Evolutionary conservation across 2,888 invertebrate species (phyloP), one percentile per base, ranked within the genome.

Genomic region (Eupithecia subumbrata): DNA sequence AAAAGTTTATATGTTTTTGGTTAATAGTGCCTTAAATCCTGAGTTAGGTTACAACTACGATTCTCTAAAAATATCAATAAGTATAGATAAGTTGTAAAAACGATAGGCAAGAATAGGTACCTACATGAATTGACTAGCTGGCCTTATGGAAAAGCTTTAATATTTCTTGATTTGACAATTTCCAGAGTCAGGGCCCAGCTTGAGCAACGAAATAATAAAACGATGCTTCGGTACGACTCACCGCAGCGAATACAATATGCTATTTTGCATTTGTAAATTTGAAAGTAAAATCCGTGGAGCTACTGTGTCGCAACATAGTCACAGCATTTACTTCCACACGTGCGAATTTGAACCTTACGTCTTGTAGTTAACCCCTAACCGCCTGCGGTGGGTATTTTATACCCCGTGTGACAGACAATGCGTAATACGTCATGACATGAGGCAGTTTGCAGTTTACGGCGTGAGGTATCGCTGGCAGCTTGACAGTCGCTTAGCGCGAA

Each of bases 221-320:
- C 52, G 84, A 80, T 84, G 80, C 84, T 82, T 14, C 66, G 82
- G 83, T 86, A 85, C 83, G 85, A 84, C 84, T 87, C 83, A 85
- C 89, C 86, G 82, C 85, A 83, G 79, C 85, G 87, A 91, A 91
- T 86, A 93, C 94, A 94, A 94, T 94, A 89, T 90, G 90, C 92
- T 90, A 91, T 94, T 93, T 90, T 88, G 87, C 89, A 89, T 90
- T 88, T 91, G 90, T 87, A 87, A 90, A 91, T 92, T 92, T 89
- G 88, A 91, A 91, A 91, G 91, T 91, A 90, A 91, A 92, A 91
- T 91, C 87, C 85, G 85, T 84, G 87, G 85, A 83, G 93, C 93
- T 93, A 93, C 93, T 88, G 92, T 91, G 87, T 87, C 88, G 92
- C 94, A 91, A 94, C 93, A 89, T 89, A 91, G 92, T 93, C 88